Evolutionary conservation across 1,140 invertebrate genomes (phyloP), one percentile per base, ranked within the genome.

Genomic region (Amyelois transitella): DNA sequence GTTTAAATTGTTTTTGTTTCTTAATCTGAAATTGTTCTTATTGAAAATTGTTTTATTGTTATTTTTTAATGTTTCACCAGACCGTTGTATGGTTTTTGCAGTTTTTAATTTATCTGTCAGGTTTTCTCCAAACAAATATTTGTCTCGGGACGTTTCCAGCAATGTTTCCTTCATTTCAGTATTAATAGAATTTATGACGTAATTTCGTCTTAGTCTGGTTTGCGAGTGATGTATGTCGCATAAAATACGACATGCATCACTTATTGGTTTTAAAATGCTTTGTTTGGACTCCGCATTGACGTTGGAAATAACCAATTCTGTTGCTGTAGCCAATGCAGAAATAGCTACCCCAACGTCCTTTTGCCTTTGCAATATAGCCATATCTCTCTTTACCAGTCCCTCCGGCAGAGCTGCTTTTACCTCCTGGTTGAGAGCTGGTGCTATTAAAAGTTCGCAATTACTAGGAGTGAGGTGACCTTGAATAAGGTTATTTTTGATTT

Each of bases 51-150:
- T 38, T 21, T 32, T 44, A 19, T 45, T 25, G 2, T 43, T 20
- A 24, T 10, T 51, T 43, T 59, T 53, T 18, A 54, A 50, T 0
- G 43, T 18, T 10, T 59, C 43, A 10, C 50, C 51, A 7, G 57
- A 50, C 18, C 22, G 21, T 53, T 59, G 50, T 1, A 59, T 21
- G 2, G 24, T 17, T 45, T 59, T 59, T 18, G 45, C 50, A 1
- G 47, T 20, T 24, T 53, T 59, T 17, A 59, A 10, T 59, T 59
- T 59, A 22, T 59, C 57, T 32, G 45, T 12, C 1, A 59, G 8
- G 22, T 59, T 50, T n/a, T 59, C 57, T 8, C 57, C 57, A 38
- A 59, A 59, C 18, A 59, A 28, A 24, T 19, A 48, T 14, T 59
- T 48, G 6, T 48, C 22, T 14, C 18, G 2, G 7, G 6, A 14